These are phyloP conservation scores for Drosophila sordidapex DNA, from an alignment of 2,888 invertebrate species.

Conservation along the genomic window DNA sequence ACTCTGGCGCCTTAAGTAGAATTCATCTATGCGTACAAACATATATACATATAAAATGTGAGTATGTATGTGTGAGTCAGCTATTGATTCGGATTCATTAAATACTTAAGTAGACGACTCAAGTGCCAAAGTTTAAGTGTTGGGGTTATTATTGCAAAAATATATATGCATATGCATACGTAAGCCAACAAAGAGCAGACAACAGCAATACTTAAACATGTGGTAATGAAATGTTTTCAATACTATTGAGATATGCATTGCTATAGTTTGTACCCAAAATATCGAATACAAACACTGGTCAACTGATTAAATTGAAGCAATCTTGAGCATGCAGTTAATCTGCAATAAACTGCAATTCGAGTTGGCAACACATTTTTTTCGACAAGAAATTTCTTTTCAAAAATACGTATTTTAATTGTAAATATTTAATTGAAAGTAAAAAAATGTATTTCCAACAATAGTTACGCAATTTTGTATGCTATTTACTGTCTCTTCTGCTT, in stretches of 20 bases:
- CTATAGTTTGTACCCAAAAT: neutral
- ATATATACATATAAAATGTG: neutral
- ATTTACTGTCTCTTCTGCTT: neutral
- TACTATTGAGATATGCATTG: neutral
- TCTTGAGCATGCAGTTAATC: neutral
- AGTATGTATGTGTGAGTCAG: slow-evolving; percentile 7
- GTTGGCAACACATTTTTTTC: neutral
- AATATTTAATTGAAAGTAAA: neutral
- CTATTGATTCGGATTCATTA: slow-evolving; percentile 65
- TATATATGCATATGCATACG: slow-evolving; percentile 18
- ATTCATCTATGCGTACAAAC: neutral
- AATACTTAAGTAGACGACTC: slow-evolving; percentile 71
- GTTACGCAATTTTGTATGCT: neutral
- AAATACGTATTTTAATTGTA: neutral
- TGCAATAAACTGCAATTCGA: neutral
- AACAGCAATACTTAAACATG: slow-evolving; percentile 9
- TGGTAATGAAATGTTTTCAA: slow-evolving; percentile 5
- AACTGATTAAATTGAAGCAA: neutral
- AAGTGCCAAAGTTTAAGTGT: slow-evolving; percentile 76
- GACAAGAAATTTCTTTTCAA: neutral
- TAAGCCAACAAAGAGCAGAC: slow-evolving; percentile 2
- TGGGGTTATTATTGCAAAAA: slow-evolving; percentile 67
- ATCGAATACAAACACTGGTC: neutral
- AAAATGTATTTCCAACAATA: neutral
- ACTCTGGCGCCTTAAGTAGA: slow-evolving; percentile 77